Evolutionary conservation across 2,888 invertebrate species (phyloP), one percentile per base, ranked within the genome.

Genomic region (Peribatodes rhomboidaria): DNA sequence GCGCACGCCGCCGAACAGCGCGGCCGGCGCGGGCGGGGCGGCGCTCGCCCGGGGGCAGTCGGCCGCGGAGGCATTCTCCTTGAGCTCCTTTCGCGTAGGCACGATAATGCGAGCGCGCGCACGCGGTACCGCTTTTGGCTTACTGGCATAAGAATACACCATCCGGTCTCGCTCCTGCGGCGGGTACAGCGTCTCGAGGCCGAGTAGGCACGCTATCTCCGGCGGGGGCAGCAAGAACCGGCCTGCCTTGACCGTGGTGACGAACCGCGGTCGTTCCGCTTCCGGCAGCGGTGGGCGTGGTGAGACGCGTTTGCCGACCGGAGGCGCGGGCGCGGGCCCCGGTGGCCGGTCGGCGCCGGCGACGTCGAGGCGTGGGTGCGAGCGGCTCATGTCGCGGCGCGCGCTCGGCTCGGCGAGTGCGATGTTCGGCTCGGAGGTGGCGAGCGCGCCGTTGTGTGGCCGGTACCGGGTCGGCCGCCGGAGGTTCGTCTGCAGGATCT

Each of bases 191-290:
- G 89, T 73, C 62, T 92, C 87, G 61, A 96, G 90, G 0, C 96
- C 96, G 18, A 96, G 89, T n/a, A 96, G 88, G 7, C 88, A 86
- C 8, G 96, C 96, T 46, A 96, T 87, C 78, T 95, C 95, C n/a
- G 95, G 95, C 0, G 97, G 96, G 6, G 97, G 97, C 79, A 96
- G 95, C 70, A 97, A 88, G 82, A 97, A 97, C 76, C 95, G 95
- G 2, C 97, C 97, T 56, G 95, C 95, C 75, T 96, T 96, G 46
- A 97, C 97, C 0, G 97, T 97, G 10, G 97, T 97, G 70, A 97
- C 95, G 81, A 97, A 97, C 10, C 97, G 95, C 64, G 95, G 95
- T 65, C 84, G 84, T 27, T 86, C 88, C 1, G 70, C 79, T 10
- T 86, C 86, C 74, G 78, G 60, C 74, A 35, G 60, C 74, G 42